Evolutionary conservation across 2,888 invertebrate species (phyloP).

Genomic region (Microctonus hyperodae): DNA sequence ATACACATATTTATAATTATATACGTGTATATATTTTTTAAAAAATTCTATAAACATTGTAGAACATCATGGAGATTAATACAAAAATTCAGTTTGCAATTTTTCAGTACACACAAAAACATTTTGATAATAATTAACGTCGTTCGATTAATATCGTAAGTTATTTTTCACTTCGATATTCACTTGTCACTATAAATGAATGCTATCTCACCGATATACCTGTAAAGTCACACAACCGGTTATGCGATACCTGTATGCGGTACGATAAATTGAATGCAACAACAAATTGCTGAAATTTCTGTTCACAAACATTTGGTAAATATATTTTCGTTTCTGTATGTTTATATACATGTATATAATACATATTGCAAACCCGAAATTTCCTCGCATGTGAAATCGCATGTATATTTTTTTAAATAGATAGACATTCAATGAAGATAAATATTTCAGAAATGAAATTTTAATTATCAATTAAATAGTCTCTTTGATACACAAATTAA

Average conservation of each 20-base stretch:
- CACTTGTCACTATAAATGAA: not conserved
- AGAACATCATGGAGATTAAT: too few species aligned
- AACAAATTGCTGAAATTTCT: too few species aligned
- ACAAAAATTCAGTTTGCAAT: too few species aligned
- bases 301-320: not conserved
- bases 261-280: conserved; percentile 22
- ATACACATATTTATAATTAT: not conserved
- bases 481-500: not conserved
- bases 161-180: not conserved
- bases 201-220: not conserved
- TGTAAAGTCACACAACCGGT: conserved; percentile 1
- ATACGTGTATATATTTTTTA: not conserved
- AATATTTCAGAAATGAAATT: not conserved
- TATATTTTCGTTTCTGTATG: not conserved
- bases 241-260: not conserved
- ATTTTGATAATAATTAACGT: not conserved
- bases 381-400: too few species aligned
- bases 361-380: too few species aligned
- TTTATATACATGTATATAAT: not conserved
- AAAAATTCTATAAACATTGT: too few species aligned
- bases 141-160: not conserved
- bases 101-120: not conserved
- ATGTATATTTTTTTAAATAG: too few species aligned
- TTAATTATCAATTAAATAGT: not conserved
- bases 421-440: not conserved